These are phyloP conservation scores for Zeuzera pyrina DNA, from an alignment of 2,888 invertebrate genomes.

Conservation along the genomic window DNA sequence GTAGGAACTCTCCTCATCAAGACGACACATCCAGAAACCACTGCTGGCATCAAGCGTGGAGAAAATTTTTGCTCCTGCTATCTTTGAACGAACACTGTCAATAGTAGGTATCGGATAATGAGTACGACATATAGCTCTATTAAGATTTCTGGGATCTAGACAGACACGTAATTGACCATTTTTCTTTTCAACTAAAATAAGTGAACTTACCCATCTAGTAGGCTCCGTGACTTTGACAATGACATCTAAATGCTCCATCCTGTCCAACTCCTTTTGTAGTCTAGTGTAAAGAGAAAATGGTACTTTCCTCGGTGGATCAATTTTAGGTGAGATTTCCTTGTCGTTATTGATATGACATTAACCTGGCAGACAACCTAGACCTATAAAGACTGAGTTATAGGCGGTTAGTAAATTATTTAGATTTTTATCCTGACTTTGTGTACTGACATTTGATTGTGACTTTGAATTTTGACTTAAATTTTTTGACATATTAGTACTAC, in stretches of 20 bases:
- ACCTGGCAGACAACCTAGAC: slow-evolving; percentile 12
- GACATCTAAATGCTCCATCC: slow-evolving; percentile 15
- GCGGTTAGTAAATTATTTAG: slow-evolving; percentile 1
- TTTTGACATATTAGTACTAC: too few relatives aligned
- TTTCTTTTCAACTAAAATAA: slow-evolving; percentile 11
- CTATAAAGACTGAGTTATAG: slow-evolving; percentile 11
- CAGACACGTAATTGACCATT: slow-evolving; percentile 15
- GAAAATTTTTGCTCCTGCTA: too few relatives aligned
- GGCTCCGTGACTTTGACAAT: slow-evolving; percentile 15
- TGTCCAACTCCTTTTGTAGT: slow-evolving; percentile 12
- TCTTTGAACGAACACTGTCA: slow-evolving; percentile 8
- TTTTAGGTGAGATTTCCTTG: slow-evolving; percentile 11
- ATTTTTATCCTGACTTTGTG: too few relatives aligned
- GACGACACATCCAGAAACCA: slow-evolving; percentile 13
- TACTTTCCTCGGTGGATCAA: slow-evolving; percentile 15
- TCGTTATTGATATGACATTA: slow-evolving; percentile 9
- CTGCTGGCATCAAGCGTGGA: slow-evolving; percentile 14
- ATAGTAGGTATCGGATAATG: slow-evolving; percentile 15
- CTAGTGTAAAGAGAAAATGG: slow-evolving; percentile 14
- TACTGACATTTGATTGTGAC: too few relatives aligned
- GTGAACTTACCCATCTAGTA: slow-evolving; percentile 14
- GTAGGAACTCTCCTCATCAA: slow-evolving; percentile 5
- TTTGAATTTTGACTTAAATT: too few relatives aligned
- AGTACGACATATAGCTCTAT: slow-evolving; percentile 11
- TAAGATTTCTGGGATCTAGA: slow-evolving; percentile 13